A percentile compares a stretch with the other conserved stretches of the same genome.
phyloP scores from a whole-genome alignment of 2,113 vertebrate species.

The Syrrhaptes paradoxus region DNA sequence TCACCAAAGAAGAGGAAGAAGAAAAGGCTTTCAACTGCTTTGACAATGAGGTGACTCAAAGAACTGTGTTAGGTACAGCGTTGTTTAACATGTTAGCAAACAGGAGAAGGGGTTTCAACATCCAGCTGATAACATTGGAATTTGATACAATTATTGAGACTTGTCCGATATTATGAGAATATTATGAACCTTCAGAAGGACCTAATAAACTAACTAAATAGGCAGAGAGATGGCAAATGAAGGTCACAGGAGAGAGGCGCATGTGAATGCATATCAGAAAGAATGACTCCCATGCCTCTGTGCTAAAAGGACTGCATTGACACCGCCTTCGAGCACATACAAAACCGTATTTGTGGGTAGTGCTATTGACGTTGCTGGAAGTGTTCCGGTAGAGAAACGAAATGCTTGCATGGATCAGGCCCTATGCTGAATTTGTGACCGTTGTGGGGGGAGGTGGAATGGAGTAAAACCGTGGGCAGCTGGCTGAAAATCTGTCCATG shows the following conservation, averaged over 20 bases:
- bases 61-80: constrained; percentile 25
- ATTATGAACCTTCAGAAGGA: not conserved
- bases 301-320: constrained; percentile 10
- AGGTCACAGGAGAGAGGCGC: constrained; percentile 17
- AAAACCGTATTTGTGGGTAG: not conserved
- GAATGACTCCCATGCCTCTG: constrained; percentile 28
- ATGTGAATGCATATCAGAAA: not conserved
- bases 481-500: constrained; percentile 36
- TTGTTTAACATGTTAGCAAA: constrained; percentile 53
- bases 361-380: not conserved
- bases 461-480: not conserved
- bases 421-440: not conserved
- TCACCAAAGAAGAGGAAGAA: constrained; percentile 43
- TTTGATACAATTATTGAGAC: constrained; percentile 10
- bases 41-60: constrained; percentile 51
- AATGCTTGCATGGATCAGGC: not conserved
- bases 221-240: constrained; percentile 24
- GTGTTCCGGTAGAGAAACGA: not conserved
- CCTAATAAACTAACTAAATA: not conserved
- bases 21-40: constrained; percentile 60
- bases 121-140: not conserved
- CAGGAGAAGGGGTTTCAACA: constrained; percentile 25
- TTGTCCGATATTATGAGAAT: not conserved
- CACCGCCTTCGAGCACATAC: not conserved
- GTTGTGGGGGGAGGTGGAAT: constrained; percentile 9